A percentile compares a stretch with the other conserved stretches of the same genome.
Evolutionary conservation across 2,113 vertebrate species (phyloP).

Genomic region (Rhinoderma darwinii): DNA sequence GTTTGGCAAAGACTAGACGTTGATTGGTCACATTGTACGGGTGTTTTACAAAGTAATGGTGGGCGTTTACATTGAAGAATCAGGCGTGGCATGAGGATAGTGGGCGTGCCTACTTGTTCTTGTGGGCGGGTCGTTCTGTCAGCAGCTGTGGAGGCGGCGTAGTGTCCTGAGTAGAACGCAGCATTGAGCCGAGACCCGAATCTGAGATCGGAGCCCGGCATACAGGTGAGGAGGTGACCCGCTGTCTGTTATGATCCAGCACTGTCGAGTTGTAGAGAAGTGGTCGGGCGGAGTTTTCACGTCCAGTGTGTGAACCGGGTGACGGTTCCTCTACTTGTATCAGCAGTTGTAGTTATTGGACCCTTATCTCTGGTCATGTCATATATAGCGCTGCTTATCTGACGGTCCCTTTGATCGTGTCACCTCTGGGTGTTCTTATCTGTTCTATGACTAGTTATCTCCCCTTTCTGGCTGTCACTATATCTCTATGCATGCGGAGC

Average conservation of each 20-base stretch:
- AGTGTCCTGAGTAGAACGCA: background rate
- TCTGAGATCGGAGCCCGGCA: background rate
- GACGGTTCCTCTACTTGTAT: background rate
- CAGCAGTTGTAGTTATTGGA: background rate
- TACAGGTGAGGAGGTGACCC: constrained; percentile 25
- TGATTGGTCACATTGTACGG: background rate
- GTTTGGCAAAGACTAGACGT: background rate
- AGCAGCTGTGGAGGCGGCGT: constrained; percentile 16
- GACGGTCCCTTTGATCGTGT: background rate
- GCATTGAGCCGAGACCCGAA: constrained; percentile 2
- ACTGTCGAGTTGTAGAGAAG: background rate
- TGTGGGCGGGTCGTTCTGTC: background rate
- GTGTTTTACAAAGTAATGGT: background rate
- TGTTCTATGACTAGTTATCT: background rate
- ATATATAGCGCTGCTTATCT: background rate
- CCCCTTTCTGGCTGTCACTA: no score
- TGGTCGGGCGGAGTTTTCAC: background rate
- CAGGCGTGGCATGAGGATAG: background rate
- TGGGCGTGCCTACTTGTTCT: background rate
- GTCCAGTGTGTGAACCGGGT: background rate
- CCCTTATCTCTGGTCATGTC: background rate
- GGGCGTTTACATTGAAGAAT: background rate
- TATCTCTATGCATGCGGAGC: no score
- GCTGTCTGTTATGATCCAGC: background rate
- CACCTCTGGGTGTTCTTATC: background rate